Evolutionary conservation across 1,140 invertebrate species (phyloP), one percentile per base, ranked within the genome.

Genomic region (Brachionus rubens): DNA sequence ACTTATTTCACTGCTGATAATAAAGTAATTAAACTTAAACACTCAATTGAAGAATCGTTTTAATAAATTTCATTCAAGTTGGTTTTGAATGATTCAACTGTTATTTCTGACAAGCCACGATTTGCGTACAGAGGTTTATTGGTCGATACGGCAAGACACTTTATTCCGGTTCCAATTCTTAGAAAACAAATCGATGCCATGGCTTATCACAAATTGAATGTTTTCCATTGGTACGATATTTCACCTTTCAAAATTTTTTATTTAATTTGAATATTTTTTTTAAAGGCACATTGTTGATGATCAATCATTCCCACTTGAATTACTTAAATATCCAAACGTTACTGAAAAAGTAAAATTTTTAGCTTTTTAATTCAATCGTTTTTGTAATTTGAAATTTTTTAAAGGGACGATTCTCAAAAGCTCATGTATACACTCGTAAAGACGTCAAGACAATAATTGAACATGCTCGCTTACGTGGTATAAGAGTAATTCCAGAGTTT

Each of bases 211-310:
- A 96, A 96, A 83, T 83, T 93, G 68, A 96, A 96, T 83, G 92
- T 95, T 0, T 90, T 96, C 76, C 93, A 96, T 82, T 96, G 93
- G 93, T 93, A 96, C n/a, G n/a, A n/a, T n/a, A n/a, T n/a, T 82
- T 40, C 41, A 52, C 7, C 14, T 12, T n/a, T 40, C 28, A 36
- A 52, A 9, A 3, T 4, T 40, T 19, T 40, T 0, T 1, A 14
- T 4, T 1, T 75, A 40, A 65, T 41, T 72, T 47, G 28, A 16
- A 16, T 12, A 19, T 59, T 33, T 78, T 0, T 90, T 96, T 76
- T 93, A 96, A 81, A 96, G 93, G 93, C 93, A 96, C 82, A 91
- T 96, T 26, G 90, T 91, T 0, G 94, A 96, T 81, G 92, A 94
- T 81, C 90, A 92, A 78, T 91, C 91, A 78, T 96, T 96, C 82